Base-by-base conservation (phyloP, 2,888 invertebrate species). In the Eupeodes luniger region DNA sequence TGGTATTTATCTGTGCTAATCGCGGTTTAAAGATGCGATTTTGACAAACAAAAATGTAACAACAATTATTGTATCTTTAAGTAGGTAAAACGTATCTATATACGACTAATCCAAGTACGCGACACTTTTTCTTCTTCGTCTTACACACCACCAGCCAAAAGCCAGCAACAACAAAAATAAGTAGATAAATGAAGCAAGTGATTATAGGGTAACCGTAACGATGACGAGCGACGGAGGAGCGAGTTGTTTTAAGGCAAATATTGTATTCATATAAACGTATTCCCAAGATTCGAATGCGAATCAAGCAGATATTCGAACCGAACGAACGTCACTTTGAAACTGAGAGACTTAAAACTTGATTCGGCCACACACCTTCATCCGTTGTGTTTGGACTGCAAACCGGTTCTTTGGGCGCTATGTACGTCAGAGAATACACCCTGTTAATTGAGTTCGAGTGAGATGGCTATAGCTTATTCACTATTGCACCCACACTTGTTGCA, bases 301-400 rank as follows among this genome's bases (percentile, higher is more conserved):
- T 90, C 72, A 47, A 72, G 90, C 89, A 90, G 90, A 91, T 90
- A 92, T 91, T 91, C 92, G 90, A 90, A 89, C 92, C 92, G 92
- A 91, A 92, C 91, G 93, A 93, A 92, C 91, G 93, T 92, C 92
- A 93, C 92, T 92, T 92, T 92, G 90, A 90, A 92, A 93, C 93
- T 93, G 93, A 93, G 88, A 79, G 88, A 79, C 69, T 81, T 59
- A 81, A 88, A 88, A 88, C 88, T 85, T 85, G 88, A 88, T 88
- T 88, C 88, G 88, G 81, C 72, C 88, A 85, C 85, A 88, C 88
- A 88, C 88, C 88, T 88, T 85, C 88, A 64, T 78, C 59, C 47
- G 12, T 59, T 59, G 72, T 34, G 47, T 59, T 44, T 53, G 0
- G 12, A 72, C 34, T 55, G 55, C 47, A 77, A 88, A 81, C 85